A percentile compares a stretch with the other conserved stretches of the same genome.
phyloP scores from a whole-genome alignment of 2,888 invertebrate genomes.

The Nemapogon koenigi region DNA sequence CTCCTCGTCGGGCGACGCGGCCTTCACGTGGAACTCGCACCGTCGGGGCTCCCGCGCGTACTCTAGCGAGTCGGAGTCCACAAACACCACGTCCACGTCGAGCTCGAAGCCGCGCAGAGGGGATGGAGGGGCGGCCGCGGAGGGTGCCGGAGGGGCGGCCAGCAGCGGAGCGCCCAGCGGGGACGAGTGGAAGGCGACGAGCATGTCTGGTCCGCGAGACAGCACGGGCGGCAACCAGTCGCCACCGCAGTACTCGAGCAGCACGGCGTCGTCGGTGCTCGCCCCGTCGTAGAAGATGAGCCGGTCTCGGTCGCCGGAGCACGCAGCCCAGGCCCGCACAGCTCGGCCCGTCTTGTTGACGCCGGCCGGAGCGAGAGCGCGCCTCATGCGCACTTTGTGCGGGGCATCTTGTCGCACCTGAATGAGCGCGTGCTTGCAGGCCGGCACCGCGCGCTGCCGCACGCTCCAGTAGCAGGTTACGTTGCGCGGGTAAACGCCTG shows the following conservation, averaged over 20 bases:
- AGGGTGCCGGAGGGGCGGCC: slow-evolving; percentile 16
- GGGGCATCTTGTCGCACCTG: slow-evolving; percentile 79
- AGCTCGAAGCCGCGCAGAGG: slow-evolving; percentile 84
- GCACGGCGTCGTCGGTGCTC: slow-evolving; percentile 80
- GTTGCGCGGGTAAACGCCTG: slow-evolving; percentile 84
- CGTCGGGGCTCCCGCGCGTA: slow-evolving; percentile 71
- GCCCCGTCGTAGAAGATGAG: slow-evolving; percentile 88
- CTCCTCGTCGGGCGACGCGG: slow-evolving; percentile 70
- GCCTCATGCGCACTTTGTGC: slow-evolving; percentile 75
- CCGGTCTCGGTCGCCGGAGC: slow-evolving; percentile 82
- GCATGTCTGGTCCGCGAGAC: slow-evolving; percentile 78
- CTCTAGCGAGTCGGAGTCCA: slow-evolving; percentile 86
- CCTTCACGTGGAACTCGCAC: slow-evolving; percentile 80
- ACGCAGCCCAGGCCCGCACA: slow-evolving; percentile 83
- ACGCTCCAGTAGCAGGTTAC: slow-evolving; percentile 91
- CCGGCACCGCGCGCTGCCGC: slow-evolving; percentile 84
- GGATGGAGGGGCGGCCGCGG: slow-evolving; percentile 58
- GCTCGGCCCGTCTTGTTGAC: slow-evolving; percentile 73
- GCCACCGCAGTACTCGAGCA: slow-evolving; percentile 88
- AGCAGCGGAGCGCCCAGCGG: slow-evolving; percentile 82
- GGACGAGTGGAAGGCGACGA: slow-evolving; percentile 87
- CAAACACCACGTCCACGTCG: slow-evolving; percentile 83
- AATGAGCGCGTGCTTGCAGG: slow-evolving; percentile 91
- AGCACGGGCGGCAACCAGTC: slow-evolving; percentile 81
- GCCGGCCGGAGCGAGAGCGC: slow-evolving; percentile 57